Conservation (phyloP, 2,888 invertebrate species). For the Protophormia terraenovae region DNA sequence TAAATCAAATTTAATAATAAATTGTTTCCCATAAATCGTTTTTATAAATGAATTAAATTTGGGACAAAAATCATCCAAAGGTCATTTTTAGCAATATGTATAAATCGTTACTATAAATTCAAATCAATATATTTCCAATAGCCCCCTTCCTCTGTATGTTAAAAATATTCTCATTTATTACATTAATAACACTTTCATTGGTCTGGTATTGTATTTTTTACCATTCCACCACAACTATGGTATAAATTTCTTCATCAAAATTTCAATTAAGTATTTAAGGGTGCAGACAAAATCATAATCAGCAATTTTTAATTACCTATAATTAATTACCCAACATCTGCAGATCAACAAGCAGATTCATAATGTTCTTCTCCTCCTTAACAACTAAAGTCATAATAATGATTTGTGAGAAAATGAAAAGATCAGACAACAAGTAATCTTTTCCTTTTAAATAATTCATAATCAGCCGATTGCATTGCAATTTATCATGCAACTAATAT, state of each 20-base stretch:
- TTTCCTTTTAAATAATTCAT: constrained; percentile 33
- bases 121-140: too few species aligned
- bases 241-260: background rate
- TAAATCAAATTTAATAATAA: too few species aligned
- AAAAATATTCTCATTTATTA: too few species aligned
- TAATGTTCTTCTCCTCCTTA: constrained; percentile 17
- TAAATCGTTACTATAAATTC: too few species aligned
- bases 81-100: too few species aligned
- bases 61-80: too few species aligned
- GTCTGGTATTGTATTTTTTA: background rate
- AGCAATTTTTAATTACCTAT: constrained; percentile 42
- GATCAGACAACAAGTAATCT: background rate
- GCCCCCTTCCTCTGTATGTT: too few species aligned
- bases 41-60: too few species aligned
- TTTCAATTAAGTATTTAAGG: constrained; percentile 1
- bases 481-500: constrained; percentile 56
- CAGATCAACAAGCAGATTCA: constrained; percentile 20
- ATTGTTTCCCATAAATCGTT: too few species aligned
- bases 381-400: constrained; percentile 43
- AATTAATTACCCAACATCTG: constrained; percentile 57
- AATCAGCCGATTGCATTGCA: constrained; percentile 46
- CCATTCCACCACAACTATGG: too few species aligned
- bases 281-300: constrained; percentile 2
- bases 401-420: constrained; percentile 49
- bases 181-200: too few species aligned